Base-by-base conservation (phyloP, 2,888 invertebrate species). In the Siphlonurus alternatus region DNA sequence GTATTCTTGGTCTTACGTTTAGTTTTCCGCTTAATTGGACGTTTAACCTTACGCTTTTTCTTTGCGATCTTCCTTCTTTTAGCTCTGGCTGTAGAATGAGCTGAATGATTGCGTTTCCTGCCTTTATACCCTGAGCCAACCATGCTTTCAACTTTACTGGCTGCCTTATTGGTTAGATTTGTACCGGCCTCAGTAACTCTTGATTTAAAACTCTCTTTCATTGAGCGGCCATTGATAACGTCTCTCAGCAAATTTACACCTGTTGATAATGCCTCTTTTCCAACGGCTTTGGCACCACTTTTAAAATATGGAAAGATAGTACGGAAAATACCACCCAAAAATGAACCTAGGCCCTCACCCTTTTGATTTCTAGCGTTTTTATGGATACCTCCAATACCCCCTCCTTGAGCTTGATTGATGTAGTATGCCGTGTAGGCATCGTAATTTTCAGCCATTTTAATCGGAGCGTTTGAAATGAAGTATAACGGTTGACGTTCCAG, bases 261-360 rank as follows among this genome's bases (percentile, higher is more conserved):
- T 2, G 64, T 56, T 15, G 24, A 20, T n/a, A 66, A 19, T 2
- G 61, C 62, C 51, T 67, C 64, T 61, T 66, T 25, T 23, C 66
- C 64, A n/a, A 65, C 53, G 22, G 66, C 64, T 19, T 20, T 59
- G 18, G 62, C 66, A 25, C 66, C 67, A 23, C 60, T 66, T 61
- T 64, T 64, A 18, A 67, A 20, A 20, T 65, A 25, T 10, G 65
- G 67, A 24, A 64, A 2, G 7, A 56, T 61, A 22, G 65, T n/a
- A 3, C 69, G n/a, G 61, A 66, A 65, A n/a, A 66, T 22, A 53
- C 68, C 68, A 0, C 65, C 66, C 2, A 67, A 61, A 61, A 69
- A 67, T 53, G 65, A 63, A 22, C 66, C 66, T 20, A 66, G 64
- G 15, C 68, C 65, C 62, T 68, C 65, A 22, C 65, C 65, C 60